A percentile compares a stretch with the other conserved stretches of the same genome.
Conservation (phyloP, 2,113 vertebrate genomes). For the Ictidomys tridecemlineatus region DNA sequence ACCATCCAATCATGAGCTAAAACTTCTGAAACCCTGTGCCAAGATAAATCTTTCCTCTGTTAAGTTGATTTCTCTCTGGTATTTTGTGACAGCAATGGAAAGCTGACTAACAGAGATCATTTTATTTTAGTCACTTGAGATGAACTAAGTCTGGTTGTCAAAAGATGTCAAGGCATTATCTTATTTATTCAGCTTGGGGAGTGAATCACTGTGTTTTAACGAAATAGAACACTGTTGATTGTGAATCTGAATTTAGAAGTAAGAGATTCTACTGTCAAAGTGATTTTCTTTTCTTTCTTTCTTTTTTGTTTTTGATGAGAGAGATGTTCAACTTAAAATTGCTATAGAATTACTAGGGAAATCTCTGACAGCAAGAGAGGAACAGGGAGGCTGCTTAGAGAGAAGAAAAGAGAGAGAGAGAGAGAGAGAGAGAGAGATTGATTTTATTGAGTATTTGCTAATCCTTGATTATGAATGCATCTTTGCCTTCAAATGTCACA, state of each 20-base stretch:
- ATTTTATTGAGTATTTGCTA: too few species aligned
- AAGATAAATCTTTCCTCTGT: not conserved
- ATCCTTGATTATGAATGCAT: not conserved
- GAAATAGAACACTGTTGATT: not conserved
- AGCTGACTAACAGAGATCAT: not conserved
- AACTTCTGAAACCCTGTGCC: not conserved
- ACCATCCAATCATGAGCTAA: too few species aligned
- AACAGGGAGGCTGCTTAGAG: not conserved
- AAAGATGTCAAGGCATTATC: not conserved
- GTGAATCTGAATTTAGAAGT: slow-evolving; percentile 2
- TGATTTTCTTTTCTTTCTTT: not conserved
- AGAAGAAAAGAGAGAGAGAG: not conserved
- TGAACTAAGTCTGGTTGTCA: not conserved
- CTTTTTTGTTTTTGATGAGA: not conserved
- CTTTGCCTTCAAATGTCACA: not conserved
- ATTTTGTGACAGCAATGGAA: not conserved
- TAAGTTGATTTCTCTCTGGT: not conserved
- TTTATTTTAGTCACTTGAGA: not conserved
- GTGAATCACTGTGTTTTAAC: not conserved
- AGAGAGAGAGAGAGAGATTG: not conserved
- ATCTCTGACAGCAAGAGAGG: not conserved
- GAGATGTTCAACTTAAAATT: not conserved
- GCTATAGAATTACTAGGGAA: not conserved
- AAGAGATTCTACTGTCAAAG: not conserved
- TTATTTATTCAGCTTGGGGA: not conserved